Percentiles rank a stretch among this genome's conserved stretches.
Evolutionary conservation across 1,140 invertebrate genomes (phyloP).

Genomic region (Lepidurus arcticus): DNA sequence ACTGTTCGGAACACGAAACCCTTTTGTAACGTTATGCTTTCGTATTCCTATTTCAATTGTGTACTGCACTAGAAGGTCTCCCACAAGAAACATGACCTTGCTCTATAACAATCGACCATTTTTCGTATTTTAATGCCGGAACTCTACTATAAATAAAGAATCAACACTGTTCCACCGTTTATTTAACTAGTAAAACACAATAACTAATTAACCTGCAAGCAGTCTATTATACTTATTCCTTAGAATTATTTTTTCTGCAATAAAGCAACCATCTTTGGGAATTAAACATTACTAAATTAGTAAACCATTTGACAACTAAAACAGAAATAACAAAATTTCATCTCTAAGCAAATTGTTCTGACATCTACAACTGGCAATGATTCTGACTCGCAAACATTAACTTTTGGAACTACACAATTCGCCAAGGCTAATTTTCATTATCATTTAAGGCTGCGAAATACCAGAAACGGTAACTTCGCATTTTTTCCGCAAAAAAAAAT

Average conservation of each 20-base stretch:
- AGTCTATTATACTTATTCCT: neutral
- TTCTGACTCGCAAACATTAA: neutral
- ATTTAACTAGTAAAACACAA: neutral
- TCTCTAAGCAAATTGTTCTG: neutral
- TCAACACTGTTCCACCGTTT: neutral
- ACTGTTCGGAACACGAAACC: too few relatives aligned
- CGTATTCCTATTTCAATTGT: too few relatives aligned
- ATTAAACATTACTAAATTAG: neutral
- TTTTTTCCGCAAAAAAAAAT: neutral
- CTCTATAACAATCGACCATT: too few relatives aligned
- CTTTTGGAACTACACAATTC: neutral
- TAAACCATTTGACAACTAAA: neutral
- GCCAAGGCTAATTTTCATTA: neutral
- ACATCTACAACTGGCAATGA: conserved; percentile 12
- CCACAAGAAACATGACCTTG: too few relatives aligned
- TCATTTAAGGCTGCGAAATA: neutral
- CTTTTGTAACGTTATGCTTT: too few relatives aligned
- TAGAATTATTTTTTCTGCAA: neutral
- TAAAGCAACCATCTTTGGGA: conserved; percentile 7
- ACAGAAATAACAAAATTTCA: neutral
- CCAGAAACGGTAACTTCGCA: neutral
- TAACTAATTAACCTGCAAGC: neutral
- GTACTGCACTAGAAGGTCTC: too few relatives aligned
- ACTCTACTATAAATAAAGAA: neutral
- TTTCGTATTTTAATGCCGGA: too few relatives aligned